These are phyloP conservation scores for Pluvianellus socialis DNA, from an alignment of 2,113 vertebrate genomes.

Conservation along the genomic window DNA sequence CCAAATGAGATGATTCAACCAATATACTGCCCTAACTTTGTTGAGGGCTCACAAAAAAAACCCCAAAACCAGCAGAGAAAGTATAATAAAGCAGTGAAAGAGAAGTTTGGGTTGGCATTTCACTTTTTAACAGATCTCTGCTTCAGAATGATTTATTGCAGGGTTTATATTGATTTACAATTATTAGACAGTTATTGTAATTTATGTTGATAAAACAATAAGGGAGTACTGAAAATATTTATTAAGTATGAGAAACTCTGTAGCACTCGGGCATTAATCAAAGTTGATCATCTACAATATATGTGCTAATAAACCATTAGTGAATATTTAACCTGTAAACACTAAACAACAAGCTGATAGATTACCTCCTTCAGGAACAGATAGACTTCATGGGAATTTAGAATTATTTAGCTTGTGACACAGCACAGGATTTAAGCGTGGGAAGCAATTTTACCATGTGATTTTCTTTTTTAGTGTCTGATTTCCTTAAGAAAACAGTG, in stretches of 20 bases:
- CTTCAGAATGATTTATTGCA: conserved; percentile 52
- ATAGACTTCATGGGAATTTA: not conserved
- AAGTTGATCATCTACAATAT: not conserved
- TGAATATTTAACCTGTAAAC: conserved; percentile 50
- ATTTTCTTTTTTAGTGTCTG: not conserved
- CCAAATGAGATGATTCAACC: not conserved
- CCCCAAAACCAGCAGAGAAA: not conserved
- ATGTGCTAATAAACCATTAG: conserved; percentile 35
- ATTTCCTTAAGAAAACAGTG: not conserved
- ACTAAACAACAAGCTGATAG: not conserved
- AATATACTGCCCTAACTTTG: not conserved
- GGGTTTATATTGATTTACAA: conserved; percentile 56
- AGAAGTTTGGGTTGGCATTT: not conserved
- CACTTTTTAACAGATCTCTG: conserved; percentile 16
- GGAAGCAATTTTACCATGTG: not conserved
- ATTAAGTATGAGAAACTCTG: conserved; percentile 25
- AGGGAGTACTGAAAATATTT: conserved; percentile 39
- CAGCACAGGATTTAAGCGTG: not conserved
- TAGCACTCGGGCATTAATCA: conserved; percentile 16
- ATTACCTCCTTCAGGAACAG: not conserved
- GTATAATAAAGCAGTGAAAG: not conserved
- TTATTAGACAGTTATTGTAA: conserved; percentile 56
- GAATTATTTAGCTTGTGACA: not conserved
- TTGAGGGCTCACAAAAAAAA: not conserved
- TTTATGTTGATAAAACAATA: conserved; percentile 63